Evolutionary conservation across 2,113 vertebrate species (phyloP).

Genomic region (Gnathonemus longibarbis): DNA sequence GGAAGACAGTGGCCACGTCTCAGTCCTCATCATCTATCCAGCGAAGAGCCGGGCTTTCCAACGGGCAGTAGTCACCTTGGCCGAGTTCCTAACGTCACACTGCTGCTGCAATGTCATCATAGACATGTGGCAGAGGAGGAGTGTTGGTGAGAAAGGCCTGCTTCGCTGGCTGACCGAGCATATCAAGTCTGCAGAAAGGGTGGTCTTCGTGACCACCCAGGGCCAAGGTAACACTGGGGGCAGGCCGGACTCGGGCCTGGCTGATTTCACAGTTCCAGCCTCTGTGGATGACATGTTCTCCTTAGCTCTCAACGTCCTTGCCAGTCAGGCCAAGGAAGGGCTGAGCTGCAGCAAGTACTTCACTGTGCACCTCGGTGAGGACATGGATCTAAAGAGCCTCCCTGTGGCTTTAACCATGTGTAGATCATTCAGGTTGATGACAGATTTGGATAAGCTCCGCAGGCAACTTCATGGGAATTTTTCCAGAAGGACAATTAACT

Average conservation of each 20-base stretch:
- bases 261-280: constrained; percentile 38
- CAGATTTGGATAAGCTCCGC: constrained; percentile 57
- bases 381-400: constrained; percentile 12
- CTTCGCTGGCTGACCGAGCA: constrained; percentile 67
- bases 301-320: constrained; percentile 65
- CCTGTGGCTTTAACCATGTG: constrained; percentile 52
- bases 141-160: constrained; percentile 62
- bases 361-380: constrained; percentile 56
- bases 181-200: constrained; percentile 47
- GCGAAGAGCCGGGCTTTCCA: constrained; percentile 55
- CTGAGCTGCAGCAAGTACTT: constrained; percentile 54
- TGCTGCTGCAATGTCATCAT: constrained; percentile 57
- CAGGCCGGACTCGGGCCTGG: neutral
- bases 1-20: neutral
- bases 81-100: constrained; percentile 60
- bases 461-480: constrained; percentile 31
- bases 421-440: constrained; percentile 57
- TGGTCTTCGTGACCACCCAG: constrained; percentile 60
- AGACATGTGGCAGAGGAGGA: constrained; percentile 67
- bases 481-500: neutral
- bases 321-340: constrained; percentile 50
- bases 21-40: constrained; percentile 67
- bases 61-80: constrained; percentile 55
- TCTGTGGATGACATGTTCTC: constrained; percentile 62
- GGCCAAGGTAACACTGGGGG: neutral